Evolutionary conservation across 2,888 invertebrate species (phyloP), one percentile per base, ranked within the genome.

Genomic region (Pteria penguin): DNA sequence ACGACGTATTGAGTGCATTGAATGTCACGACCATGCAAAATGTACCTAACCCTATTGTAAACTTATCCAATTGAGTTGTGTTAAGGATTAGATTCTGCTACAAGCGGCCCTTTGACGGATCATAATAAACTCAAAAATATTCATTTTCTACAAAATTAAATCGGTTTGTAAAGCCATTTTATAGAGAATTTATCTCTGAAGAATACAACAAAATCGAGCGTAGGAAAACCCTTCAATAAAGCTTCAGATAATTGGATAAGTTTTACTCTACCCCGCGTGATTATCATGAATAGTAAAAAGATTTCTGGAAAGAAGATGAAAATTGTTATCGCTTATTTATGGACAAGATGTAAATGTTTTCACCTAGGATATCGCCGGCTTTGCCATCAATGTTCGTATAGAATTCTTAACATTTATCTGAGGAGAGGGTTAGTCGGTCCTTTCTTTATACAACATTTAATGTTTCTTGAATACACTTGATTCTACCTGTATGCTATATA

Each of bases 71-170:
- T 36, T 33, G 11, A 61, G 33, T 52, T 52, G 52, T 33, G 36
- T 33, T 2, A 54, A 70, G 45, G 58, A 52, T 33, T 29, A 45
- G 62, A 69, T 36, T 45, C 26, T 26, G 26, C 33, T 57, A 60
- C 36, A 36, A 55, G 55, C 31, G 8, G 22, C 18, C 33, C 54
- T 63, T 72, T 62, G 62, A 63, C 5, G 55, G 72, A 63, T 72
- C 54, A 72, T 71, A 29, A 63, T 70, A 31, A 45, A 67, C 24
- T 29, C 31, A 54, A n/a, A 55, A 11, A 11, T 27, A 60, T 60
- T 60, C 27, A 24, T 27, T 26, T 60, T 60, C 11, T 27, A 60
- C 27, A 60, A 60, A 60, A 60, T 27, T 26, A 26, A 26, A 60
- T 60, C 24, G 60, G 27, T 60, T 60, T 60, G 60, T 60, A 60